Evolutionary conservation across 2,797 vertebrate species (phyloP), one percentile per base, ranked within the genome.

Genomic region (Coregonus ussuriensis): DNA sequence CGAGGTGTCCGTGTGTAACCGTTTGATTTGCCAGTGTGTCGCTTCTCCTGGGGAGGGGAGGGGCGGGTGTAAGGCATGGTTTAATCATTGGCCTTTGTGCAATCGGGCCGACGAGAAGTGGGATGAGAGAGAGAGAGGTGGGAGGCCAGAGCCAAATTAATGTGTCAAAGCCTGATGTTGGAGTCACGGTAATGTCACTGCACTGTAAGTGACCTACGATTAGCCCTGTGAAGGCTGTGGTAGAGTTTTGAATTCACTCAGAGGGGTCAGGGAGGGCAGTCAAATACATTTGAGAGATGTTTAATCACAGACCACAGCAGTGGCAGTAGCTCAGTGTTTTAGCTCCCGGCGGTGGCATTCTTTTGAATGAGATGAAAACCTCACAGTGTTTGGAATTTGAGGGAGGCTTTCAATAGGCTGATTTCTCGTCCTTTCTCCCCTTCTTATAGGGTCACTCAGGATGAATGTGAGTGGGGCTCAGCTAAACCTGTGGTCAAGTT

Each of bases 21-120:
- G 73, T 91, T 83, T 87, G 85, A 91, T 86, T 85, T 16, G 16
- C 33, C 71, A 81, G 78, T 79, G 82, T 47, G 41, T 41, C 41
- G 7, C 41, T 79, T 35, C 81, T 81, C 84, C 79, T 21, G 18
- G 18, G 15, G 31, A 41, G 7, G 77, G 83, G 79, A 85, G 79
- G 74, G 81, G 9, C 2, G 2, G 9, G 41, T 2, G 2, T 47
- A 47, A 3, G 3, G 41, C 9, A 3, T 47, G 9, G 41, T 47
- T 89, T 89, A 63, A 92, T 90, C 87, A 84, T 80, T 47, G 54
- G 73, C 74, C 82, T 72, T 88, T 90, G 87, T 86, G 89, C 81
- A 73, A 79, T 71, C 62, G 9, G 1, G 5, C n/a, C 5, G 2
- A 51, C 6, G 6, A 25, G 25, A 25, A 29, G 70, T 25, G 13